Percentiles rank a stretch among this genome's conserved stretches.
phyloP scores from a whole-genome alignment of 2,888 invertebrate genomes.

The Marronus borbonicus region DNA sequence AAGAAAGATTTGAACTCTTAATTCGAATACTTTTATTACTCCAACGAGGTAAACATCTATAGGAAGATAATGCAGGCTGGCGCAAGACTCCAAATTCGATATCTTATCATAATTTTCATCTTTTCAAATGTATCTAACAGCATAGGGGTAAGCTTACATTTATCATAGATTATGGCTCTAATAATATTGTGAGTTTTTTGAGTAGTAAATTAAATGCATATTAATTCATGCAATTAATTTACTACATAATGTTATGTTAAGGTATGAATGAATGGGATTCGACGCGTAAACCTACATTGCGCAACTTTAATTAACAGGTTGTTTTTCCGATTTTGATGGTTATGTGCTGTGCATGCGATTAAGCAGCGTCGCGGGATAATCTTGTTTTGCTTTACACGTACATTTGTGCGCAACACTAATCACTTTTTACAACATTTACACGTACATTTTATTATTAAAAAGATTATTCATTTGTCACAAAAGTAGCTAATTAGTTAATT shows the following conservation, averaged over 20 bases:
- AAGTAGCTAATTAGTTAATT: too few relatives aligned
- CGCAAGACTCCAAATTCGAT: not conserved
- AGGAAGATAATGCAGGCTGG: not conserved
- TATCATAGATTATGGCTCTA: not conserved
- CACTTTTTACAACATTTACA: too few relatives aligned
- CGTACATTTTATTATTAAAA: too few relatives aligned
- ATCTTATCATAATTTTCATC: slow-evolving; percentile 2
- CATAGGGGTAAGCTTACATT: slow-evolving; percentile 9
- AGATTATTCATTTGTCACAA: too few relatives aligned
- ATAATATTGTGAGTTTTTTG: not conserved
- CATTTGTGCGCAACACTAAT: too few relatives aligned
- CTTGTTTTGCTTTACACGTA: too few relatives aligned
- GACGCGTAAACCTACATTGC: not conserved
- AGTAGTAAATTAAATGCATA: not conserved
- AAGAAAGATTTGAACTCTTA: not conserved
- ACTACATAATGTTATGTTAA: not conserved
- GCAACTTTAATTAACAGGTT: not conserved
- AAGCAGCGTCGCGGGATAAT: not conserved
- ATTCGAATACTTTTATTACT: not conserved
- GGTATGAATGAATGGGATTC: not conserved
- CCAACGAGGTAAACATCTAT: not conserved
- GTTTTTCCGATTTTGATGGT: not conserved
- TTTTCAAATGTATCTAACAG: not conserved
- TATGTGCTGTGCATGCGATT: not conserved
- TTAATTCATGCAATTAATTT: not conserved